phyloP scores from a whole-genome alignment of 1,140 invertebrate species.

The Glossosoma conforme region DNA sequence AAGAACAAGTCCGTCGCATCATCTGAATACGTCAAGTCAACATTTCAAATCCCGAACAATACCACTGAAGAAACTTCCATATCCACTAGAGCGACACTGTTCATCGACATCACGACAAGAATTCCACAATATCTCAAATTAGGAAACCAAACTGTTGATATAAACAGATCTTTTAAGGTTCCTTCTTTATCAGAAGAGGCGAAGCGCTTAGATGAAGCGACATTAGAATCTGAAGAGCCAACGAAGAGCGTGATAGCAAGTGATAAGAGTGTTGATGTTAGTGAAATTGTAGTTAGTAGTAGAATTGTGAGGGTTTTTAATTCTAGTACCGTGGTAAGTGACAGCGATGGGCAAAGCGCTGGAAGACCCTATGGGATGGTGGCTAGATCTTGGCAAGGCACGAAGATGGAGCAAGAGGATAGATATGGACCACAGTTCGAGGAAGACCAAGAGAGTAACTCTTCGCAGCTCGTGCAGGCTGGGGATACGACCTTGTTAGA shows the following conservation, averaged over 20 bases:
- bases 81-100: too few species aligned
- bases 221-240: constrained; percentile 7
- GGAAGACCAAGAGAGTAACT: constrained; percentile 52
- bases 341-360: constrained; percentile 7
- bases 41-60: too few species aligned
- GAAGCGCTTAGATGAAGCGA: constrained; percentile 16
- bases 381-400: constrained; percentile 14
- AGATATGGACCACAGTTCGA: constrained; percentile 68
- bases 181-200: constrained; percentile 25
- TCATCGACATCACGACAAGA: constrained; percentile 26
- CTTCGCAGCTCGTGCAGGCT: constrained; percentile 69
- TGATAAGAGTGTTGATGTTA: neutral
- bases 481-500: constrained; percentile 74
- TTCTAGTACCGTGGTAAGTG: neutral
- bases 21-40: too few species aligned
- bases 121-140: constrained; percentile 41
- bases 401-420: constrained; percentile 50
- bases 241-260: constrained; percentile 10
- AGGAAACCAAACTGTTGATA: constrained; percentile 48
- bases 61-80: too few species aligned
- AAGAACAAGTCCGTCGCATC: too few species aligned
- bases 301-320: constrained; percentile 35
- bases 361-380: constrained; percentile 16
- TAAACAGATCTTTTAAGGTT: constrained; percentile 47
- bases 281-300: neutral